Percentiles rank a stretch among this genome's conserved stretches.
phyloP scores from a whole-genome alignment of 2,113 vertebrate species.

The Siniperca knerii region DNA sequence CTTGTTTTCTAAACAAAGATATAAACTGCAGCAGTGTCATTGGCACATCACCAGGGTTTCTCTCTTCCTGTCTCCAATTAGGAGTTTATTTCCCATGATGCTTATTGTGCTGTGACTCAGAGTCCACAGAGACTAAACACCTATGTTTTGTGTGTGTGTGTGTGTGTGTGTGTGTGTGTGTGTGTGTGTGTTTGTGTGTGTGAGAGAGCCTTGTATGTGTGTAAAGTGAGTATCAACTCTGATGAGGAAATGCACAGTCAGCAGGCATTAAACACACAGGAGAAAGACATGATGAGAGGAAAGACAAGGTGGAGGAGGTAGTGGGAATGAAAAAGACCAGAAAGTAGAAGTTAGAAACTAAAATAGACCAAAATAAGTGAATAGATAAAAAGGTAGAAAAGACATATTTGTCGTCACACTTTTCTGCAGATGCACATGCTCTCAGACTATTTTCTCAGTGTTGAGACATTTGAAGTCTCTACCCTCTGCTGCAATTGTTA shows the following conservation, averaged over 20 bases:
- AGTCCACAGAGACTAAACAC: constrained; percentile 52
- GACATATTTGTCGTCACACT: neutral
- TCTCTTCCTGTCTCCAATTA: constrained; percentile 56
- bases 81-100: constrained; percentile 65
- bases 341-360: neutral
- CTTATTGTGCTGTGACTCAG: constrained; percentile 50
- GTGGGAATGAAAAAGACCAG: neutral
- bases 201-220: constrained; percentile 4
- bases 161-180: too few relatives aligned
- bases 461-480: neutral
- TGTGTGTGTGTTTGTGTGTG: neutral
- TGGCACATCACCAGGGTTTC: neutral
- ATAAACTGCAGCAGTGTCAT: neutral
- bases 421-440: neutral
- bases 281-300: constrained; percentile 20
- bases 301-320: neutral
- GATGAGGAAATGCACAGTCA: constrained; percentile 51
- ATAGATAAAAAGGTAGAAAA: neutral
- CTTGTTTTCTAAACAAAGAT: neutral
- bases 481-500: neutral
- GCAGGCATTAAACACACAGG: constrained; percentile 44
- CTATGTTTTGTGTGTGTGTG: constrained; percentile 7
- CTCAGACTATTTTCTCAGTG: neutral
- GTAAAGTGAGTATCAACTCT: constrained; percentile 39
- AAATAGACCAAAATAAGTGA: neutral